Base-by-base conservation (phyloP, 1,140 invertebrate genomes). In the Aethina tumida region DNA sequence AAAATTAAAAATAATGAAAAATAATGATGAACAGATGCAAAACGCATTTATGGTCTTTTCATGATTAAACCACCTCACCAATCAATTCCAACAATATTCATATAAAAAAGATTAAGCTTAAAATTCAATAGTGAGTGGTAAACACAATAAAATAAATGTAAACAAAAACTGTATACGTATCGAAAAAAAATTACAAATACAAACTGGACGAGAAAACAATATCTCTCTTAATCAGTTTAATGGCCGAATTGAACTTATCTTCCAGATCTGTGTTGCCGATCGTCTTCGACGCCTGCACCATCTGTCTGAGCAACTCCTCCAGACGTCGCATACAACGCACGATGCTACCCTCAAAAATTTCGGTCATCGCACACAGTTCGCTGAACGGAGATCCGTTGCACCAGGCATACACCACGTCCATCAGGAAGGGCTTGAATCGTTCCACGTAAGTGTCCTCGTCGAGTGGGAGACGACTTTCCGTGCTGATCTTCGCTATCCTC, bases 171-270 rank as follows among this genome's bases (percentile, higher is more conserved):
- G 9, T 2, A 38, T 15, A 13, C n/a, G 2, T 1, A 30, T 1
- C 9, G 9, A 12, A 19, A 17, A 9, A 47, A 45, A 32, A 36
- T 74, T 80, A 98, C 53, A 99, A 75, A 70, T 99, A 99, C 8
- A 99, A 74, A 65, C 92, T 97, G 18, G 95, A 94, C 33, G 96
- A 95, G 70, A 99, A 99, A 13, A 98, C 91, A 66, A 99, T 99
- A 62, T 99, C 96, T 49, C 96, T 74, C 66, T 99, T 99, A 18
- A 99, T 77, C 25, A 89, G 62, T 56, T 84, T 82, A 37, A 97
- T 94, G 5, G 84, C 86, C 58, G 94, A 85, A 41, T 82, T 83
- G 63, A 99, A 99, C 67, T 97, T 98, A 50, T 86, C 84, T 68
- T 98, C 94, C 40, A 99, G 68, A 47, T 96, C 92, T 8, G 82